Base-by-base conservation (phyloP, 2,888 invertebrate genomes). In the Ypsolopha sequella region DNA sequence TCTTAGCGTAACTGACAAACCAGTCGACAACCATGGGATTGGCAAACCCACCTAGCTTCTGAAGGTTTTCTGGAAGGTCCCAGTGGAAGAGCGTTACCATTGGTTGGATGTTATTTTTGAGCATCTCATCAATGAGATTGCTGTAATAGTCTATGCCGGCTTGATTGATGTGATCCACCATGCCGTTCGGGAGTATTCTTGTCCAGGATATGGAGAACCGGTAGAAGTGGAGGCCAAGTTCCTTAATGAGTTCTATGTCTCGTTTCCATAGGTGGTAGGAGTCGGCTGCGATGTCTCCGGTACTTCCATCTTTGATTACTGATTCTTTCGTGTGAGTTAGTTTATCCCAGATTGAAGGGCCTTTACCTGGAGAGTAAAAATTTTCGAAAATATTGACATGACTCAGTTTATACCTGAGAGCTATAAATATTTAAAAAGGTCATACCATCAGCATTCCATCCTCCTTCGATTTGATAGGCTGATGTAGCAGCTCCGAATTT, bases 151-250 rank as follows among this genome's bases (percentile, higher is more conserved):
- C 64, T 0, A 93, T 65, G 6, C 91, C 93, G 0, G 75, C 73
- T 51, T 77, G 63, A 64, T 91, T 93, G 13, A 91, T 63, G 50
- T 72, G 65, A 53, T 87, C 73, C 0, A 73, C 50, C 49, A 80
- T 79, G 0, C 91, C 91, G 43, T 80, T 82, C 0, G 92, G 91
- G n/a, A 92, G 66, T 7, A 93, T 78, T 51, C 93, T 76, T 0
- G 90, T 60, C 93, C 92, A 93, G 0, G 91, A 88, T 41, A 91
- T 68, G 3, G 90, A 90, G 66, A 91, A 90, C 41, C 88, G 70
- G 60, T 90, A 90, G 61, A 86, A 87, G 53, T 89, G 65, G 0
- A 89, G 63, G 6, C 81, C 79, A 0, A 89, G 62, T 43, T 85
- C 73, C 43, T 68, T 71, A 52, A 86, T 62, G 48, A 85, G 66